Percentiles rank a stretch among this genome's conserved stretches.
Conservation (phyloP, 1,140 invertebrate genomes). For the Neodiprion virginianus region DNA sequence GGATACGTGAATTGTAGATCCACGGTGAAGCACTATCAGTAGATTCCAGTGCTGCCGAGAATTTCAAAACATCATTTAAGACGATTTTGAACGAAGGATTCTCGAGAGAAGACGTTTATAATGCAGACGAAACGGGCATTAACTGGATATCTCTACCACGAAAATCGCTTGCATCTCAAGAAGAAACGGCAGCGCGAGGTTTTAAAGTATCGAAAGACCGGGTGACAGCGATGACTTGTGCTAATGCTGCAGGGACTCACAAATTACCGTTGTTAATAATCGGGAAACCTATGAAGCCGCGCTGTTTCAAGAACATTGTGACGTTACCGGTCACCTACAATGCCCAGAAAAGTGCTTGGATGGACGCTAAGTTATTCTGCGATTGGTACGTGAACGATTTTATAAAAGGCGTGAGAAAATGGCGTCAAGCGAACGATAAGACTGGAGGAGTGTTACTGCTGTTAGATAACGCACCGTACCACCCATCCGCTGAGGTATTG, state of each 20-base stretch:
- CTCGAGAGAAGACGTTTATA: slow-evolving; percentile 40
- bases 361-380: slow-evolving; percentile 29
- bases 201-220: slow-evolving; percentile 45
- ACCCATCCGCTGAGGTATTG: slow-evolving; percentile 44
- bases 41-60: slow-evolving; percentile 18
- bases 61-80: slow-evolving; percentile 15
- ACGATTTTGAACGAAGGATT: slow-evolving; percentile 19
- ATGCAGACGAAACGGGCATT: slow-evolving; percentile 48
- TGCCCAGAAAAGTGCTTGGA: slow-evolving; percentile 25
- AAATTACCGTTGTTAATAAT: slow-evolving; percentile 40
- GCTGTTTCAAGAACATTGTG: slow-evolving; percentile 33
- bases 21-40: slow-evolving; percentile 21
- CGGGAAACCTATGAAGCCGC: slow-evolving; percentile 38
- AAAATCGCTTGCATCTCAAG: slow-evolving; percentile 45
- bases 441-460: background rate
- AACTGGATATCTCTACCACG: slow-evolving; percentile 47
- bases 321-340: slow-evolving; percentile 18
- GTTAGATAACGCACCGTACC: slow-evolving; percentile 57
- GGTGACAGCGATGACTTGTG: slow-evolving; percentile 43
- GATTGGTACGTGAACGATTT: slow-evolving; percentile 29
- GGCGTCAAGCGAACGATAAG: slow-evolving; percentile 21
- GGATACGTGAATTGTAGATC: slow-evolving; percentile 24
- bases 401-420: slow-evolving; percentile 25
- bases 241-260: slow-evolving; percentile 28
- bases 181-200: slow-evolving; percentile 44